These are phyloP conservation scores for Anser brachyrhynchus DNA, from an alignment of 2,113 vertebrate species.

Conservation along the genomic window DNA sequence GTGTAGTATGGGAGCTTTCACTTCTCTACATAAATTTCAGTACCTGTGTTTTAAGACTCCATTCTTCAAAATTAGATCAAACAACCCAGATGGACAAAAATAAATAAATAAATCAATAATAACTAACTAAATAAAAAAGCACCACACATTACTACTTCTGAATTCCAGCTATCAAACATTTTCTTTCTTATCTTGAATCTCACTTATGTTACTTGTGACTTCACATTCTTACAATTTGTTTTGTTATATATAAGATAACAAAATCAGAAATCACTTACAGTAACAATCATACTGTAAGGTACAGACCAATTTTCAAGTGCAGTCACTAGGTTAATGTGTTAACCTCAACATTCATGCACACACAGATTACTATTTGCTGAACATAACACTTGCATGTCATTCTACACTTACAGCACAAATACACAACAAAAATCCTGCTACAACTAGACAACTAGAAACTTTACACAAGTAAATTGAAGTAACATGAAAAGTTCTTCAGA, in stretches of 20 bases:
- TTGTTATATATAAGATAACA: background rate
- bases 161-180: background rate
- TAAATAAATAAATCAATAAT: too few relatives aligned
- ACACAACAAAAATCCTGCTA: background rate
- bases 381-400: background rate
- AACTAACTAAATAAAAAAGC: too few relatives aligned
- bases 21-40: background rate
- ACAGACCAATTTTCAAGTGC: background rate
- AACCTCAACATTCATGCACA: background rate
- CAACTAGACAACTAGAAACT: background rate
- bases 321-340: background rate
- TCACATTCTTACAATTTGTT: background rate
- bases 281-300: background rate
- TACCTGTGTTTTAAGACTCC: background rate
- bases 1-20: background rate
- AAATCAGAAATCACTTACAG: background rate
- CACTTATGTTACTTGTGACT: background rate
- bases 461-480: background rate
- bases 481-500: background rate
- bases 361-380: background rate
- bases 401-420: background rate
- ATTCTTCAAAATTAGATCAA: background rate
- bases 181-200: background rate
- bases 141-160: too few relatives aligned
- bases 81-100: background rate